Conservation (phyloP, 2,797 vertebrate species). For the Xiphorhynchus erythropygius region DNA sequence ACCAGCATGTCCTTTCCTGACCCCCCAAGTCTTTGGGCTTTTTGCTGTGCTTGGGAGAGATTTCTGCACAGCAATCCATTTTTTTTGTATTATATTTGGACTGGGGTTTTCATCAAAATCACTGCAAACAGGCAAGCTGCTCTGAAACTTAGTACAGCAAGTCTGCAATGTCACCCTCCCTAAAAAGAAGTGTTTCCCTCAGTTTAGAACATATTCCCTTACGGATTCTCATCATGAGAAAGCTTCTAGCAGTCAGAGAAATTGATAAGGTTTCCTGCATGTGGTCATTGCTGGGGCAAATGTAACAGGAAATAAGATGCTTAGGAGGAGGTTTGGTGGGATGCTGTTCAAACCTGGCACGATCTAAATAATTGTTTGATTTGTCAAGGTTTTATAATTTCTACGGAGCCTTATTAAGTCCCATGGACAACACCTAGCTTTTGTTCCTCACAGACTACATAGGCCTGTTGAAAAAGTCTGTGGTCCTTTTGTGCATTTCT, state of each 20-base stretch:
- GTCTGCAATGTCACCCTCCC: not conserved
- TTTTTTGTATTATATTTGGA: not conserved
- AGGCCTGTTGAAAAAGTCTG: not conserved
- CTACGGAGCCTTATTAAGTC: not conserved
- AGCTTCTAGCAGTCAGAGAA: not conserved
- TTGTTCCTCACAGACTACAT: not conserved
- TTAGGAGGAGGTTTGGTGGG: not conserved
- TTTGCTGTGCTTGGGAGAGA: not conserved
- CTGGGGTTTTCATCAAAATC: not conserved
- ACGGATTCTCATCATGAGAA: not conserved
- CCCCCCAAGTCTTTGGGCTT: not conserved
- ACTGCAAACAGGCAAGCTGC: not conserved
- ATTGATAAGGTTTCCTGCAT: not conserved
- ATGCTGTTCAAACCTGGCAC: not conserved
- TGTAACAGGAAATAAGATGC: not conserved
- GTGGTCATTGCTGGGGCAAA: not conserved
- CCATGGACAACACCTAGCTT: not conserved
- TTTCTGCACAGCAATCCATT: not conserved
- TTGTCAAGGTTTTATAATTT: not conserved
- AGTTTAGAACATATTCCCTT: not conserved
- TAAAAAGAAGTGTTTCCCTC: not conserved
- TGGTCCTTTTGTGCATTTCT: not conserved
- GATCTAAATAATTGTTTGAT: not conserved
- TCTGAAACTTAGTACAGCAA: not conserved
- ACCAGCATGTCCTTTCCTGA: not conserved